These are phyloP conservation scores for Drosophila limbata DNA, from an alignment of 2,888 invertebrate genomes.

Conservation along the genomic window DNA sequence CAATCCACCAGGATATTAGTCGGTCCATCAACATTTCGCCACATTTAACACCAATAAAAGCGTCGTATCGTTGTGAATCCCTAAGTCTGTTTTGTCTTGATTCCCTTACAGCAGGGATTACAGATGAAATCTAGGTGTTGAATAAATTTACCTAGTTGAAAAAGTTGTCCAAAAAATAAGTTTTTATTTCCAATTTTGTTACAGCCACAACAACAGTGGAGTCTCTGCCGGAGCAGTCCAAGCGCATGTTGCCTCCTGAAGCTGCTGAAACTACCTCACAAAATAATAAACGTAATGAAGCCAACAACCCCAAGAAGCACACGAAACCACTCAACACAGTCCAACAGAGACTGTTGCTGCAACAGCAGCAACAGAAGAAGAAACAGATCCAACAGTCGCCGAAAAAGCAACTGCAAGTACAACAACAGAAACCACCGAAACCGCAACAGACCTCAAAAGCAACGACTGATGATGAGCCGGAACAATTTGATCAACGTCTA, in stretches of 20 bases:
- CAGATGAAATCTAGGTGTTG: too few relatives aligned
- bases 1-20: constrained; percentile 59
- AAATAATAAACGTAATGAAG: constrained; percentile 6
- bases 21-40: background rate
- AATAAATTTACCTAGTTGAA: too few relatives aligned
- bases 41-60: constrained; percentile 7
- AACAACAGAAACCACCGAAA: constrained; percentile 28
- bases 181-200: too few relatives aligned
- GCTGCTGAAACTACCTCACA: constrained; percentile 5
- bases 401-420: constrained; percentile 29
- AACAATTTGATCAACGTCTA: constrained; percentile 65
- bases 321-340: constrained; percentile 8
- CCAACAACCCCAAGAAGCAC: constrained; percentile 21
- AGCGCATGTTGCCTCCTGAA: constrained; percentile 15
- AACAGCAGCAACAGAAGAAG: constrained; percentile 35
- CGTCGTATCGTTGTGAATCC: background rate
- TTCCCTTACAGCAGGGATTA: background rate
- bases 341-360: constrained; percentile 10
- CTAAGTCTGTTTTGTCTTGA: background rate
- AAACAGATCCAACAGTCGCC: constrained; percentile 30
- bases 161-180: too few relatives aligned
- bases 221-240: constrained; percentile 3
- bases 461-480: constrained; percentile 50
- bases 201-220: constrained; percentile 11
- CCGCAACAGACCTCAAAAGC: constrained; percentile 19